Conservation (phyloP, 2,888 invertebrate species). For the Elegia similella region DNA sequence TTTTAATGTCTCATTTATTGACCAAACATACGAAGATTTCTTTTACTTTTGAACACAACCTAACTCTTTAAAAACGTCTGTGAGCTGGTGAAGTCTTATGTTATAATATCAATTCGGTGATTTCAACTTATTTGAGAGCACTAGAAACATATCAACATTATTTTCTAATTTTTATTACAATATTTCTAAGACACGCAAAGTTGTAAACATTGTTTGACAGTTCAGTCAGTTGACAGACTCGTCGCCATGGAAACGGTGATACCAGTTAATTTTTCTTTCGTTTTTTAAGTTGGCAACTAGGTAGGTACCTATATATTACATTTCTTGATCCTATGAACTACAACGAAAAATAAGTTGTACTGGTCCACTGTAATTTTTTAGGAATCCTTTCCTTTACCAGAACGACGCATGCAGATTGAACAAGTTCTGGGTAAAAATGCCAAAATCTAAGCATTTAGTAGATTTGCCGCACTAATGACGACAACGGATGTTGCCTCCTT, state of each 20-base stretch:
- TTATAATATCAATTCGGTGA: neutral
- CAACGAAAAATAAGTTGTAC: neutral
- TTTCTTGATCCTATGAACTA: no score
- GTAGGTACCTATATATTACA: no score
- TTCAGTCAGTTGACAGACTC: slow-evolving; percentile 42
- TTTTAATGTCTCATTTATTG: slow-evolving; percentile 36
- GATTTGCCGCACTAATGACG: no score
- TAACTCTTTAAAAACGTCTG: neutral
- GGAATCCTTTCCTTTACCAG: no score
- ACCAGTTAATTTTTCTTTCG: neutral
- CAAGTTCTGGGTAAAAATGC: no score
- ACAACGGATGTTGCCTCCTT: no score
- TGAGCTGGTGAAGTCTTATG: neutral
- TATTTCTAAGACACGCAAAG: neutral
- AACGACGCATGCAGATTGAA: no score
- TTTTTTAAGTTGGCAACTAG: neutral
- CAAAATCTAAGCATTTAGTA: no score
- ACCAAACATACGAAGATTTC: slow-evolving; percentile 40
- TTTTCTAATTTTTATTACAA: neutral
- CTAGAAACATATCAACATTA: neutral
- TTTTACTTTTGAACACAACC: neutral
- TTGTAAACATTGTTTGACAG: slow-evolving; percentile 28
- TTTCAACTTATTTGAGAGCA: neutral
- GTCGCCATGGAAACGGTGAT: slow-evolving; percentile 48
- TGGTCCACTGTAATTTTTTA: no score